Evolutionary conservation across 2,113 vertebrate genomes (phyloP).

Genomic region (Microtus ochrogaster): DNA sequence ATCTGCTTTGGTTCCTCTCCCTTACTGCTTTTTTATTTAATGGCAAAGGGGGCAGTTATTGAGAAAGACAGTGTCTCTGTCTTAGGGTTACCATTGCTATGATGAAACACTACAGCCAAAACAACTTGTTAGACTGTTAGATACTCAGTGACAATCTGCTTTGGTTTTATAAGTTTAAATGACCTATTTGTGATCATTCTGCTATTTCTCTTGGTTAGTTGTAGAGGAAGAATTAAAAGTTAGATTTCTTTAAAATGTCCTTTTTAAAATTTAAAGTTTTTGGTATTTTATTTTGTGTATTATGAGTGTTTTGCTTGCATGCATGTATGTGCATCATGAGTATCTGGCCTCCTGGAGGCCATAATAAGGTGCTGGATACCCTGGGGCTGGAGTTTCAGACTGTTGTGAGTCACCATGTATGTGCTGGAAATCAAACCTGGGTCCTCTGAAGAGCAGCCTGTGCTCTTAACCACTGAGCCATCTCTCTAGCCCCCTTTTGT

Average conservation of each 20-base stretch:
- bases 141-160: background rate
- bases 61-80: background rate
- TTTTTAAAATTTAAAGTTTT: background rate
- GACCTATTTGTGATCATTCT: constrained; percentile 19
- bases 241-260: background rate
- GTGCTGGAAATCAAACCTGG: background rate
- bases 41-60: background rate
- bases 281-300: background rate
- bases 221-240: constrained; percentile 37
- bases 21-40: background rate
- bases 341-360: background rate
- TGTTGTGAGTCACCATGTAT: too few relatives aligned
- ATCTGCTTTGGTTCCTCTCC: constrained; percentile 1
- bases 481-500: background rate
- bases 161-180: constrained; percentile 46
- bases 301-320: background rate
- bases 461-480: background rate
- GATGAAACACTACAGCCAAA: background rate
- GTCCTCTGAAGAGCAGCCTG: background rate
- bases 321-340: background rate
- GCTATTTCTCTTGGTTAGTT: constrained; percentile 42
- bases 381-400: background rate
- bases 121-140: background rate
- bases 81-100: background rate
- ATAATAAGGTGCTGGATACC: background rate